Conservation (phyloP, 23 tunicate species). For the Halocynthia roretzi region DNA sequence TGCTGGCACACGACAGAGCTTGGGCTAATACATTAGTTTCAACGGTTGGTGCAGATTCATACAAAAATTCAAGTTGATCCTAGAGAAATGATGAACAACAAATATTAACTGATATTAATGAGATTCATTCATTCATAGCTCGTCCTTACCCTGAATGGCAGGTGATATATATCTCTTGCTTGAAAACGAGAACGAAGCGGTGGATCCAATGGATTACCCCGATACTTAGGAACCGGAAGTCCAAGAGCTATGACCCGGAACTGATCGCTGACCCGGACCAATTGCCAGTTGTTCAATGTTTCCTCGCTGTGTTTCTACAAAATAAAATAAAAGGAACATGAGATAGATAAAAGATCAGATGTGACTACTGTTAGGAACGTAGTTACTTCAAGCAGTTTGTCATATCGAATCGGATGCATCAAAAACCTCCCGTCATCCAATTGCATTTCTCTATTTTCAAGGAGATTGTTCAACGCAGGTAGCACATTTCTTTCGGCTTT, state of each 20-base stretch:
- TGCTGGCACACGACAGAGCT: constrained; percentile 69
- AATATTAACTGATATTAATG: neutral
- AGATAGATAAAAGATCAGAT: too few relatives aligned
- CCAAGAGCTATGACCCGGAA: constrained; percentile 95
- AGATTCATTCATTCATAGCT: neutral
- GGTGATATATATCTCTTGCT: constrained; percentile 83
- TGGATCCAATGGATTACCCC: constrained; percentile 91
- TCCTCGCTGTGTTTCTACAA: constrained; percentile 78
- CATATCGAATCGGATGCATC: constrained; percentile 79
- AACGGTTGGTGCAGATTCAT: constrained; percentile 60
- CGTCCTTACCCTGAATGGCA: constrained; percentile 60
- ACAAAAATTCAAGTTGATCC: constrained; percentile 73
- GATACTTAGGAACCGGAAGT: constrained; percentile 83
- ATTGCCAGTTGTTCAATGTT: constrained; percentile 78
- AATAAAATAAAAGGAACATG: neutral
- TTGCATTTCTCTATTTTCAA: constrained; percentile 96
- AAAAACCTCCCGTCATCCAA: constrained; percentile 92
- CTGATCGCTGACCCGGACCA: constrained; percentile 79
- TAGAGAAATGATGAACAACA: constrained; percentile 7
- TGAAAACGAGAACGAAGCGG: constrained; percentile 94
- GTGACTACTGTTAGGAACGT: neutral
- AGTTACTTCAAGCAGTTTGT: constrained; percentile 56
- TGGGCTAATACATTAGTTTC: constrained; percentile 53
- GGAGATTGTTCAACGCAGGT: constrained; percentile 85
- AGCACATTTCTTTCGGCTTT: constrained; percentile 91